These are phyloP conservation scores for Hypercompe scribonia DNA, from an alignment of 2,888 invertebrate species.

Conservation along the genomic window DNA sequence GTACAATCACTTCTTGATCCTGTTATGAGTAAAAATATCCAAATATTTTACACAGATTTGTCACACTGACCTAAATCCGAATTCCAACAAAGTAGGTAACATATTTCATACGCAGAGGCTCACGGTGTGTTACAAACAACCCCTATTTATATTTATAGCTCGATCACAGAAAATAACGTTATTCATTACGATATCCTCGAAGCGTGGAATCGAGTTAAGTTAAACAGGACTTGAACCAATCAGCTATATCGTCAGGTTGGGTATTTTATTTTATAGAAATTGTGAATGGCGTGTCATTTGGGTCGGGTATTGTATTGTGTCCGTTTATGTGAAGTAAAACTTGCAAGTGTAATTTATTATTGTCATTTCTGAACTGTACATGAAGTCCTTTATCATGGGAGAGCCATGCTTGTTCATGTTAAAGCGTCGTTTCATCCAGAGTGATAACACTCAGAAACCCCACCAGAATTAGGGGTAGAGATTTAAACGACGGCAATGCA, in stretches of 20 bases:
- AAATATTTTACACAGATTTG: slow-evolving; percentile 4
- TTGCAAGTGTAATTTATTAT: no score
- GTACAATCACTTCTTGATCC: slow-evolving; percentile 1
- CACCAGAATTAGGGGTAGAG: no score
- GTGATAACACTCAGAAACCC: no score
- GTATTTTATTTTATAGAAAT: slow-evolving; percentile 11
- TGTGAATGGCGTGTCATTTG: not conserved
- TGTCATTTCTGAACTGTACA: no score
- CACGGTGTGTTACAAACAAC: slow-evolving; percentile 1
- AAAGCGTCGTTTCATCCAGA: no score
- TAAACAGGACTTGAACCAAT: slow-evolving; percentile 22
- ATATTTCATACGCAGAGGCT: slow-evolving; percentile 20
- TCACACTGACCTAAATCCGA: slow-evolving; percentile 15
- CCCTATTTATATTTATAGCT: slow-evolving; percentile 23
- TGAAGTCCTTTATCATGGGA: no score
- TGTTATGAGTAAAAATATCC: slow-evolving; percentile 10
- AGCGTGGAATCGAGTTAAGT: slow-evolving; percentile 13
- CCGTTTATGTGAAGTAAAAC: not conserved
- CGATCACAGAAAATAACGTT: slow-evolving; percentile 21
- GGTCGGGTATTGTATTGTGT: not conserved
- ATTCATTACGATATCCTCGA: slow-evolving; percentile 18
- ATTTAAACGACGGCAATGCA: no score
- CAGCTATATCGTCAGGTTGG: slow-evolving; percentile 10
- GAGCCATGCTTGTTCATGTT: no score
- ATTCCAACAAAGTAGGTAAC: slow-evolving; percentile 18